Evolutionary conservation across 2,888 invertebrate species (phyloP).

Genomic region (Drosophila pseudotakahashii): DNA sequence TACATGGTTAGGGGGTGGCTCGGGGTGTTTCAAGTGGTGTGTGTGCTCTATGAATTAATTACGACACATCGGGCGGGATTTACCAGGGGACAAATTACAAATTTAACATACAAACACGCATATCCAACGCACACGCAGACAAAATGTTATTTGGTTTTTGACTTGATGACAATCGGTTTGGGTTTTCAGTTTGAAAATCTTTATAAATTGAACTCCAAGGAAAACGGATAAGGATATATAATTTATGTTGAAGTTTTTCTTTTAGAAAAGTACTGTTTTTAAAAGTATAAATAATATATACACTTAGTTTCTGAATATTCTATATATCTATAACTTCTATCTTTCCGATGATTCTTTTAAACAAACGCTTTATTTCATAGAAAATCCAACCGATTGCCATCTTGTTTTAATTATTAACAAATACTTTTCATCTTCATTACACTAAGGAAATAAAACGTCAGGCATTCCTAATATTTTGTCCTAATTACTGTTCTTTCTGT

Average conservation of each 20-base stretch:
- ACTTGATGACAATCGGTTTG: constrained; percentile 19
- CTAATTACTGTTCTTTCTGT: not conserved
- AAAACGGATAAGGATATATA: no score
- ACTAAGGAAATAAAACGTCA: constrained; percentile 11
- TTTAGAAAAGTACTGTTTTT: no score
- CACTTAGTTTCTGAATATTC: no score
- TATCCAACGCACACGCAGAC: constrained; percentile 41
- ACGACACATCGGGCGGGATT: constrained; percentile 43
- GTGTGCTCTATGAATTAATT: constrained; percentile 46
- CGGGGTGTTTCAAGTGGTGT: constrained; percentile 30
- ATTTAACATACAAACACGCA: constrained; percentile 43
- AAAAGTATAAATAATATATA: no score
- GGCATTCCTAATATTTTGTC: constrained; percentile 23
- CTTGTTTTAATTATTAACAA: not conserved
- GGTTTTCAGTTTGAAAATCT: not conserved
- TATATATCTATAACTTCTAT: no score
- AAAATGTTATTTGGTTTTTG: constrained; percentile 1
- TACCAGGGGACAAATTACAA: constrained; percentile 43
- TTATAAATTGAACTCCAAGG: no score
- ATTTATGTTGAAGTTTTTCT: no score
- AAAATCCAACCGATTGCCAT: constrained; percentile 26
- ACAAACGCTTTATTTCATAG: no score
- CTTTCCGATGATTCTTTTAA: no score
- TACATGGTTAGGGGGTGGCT: constrained; percentile 36
- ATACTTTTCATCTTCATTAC: not conserved